phyloP scores from a whole-genome alignment of 2,113 vertebrate species.

The Empidonax alnorum region DNA sequence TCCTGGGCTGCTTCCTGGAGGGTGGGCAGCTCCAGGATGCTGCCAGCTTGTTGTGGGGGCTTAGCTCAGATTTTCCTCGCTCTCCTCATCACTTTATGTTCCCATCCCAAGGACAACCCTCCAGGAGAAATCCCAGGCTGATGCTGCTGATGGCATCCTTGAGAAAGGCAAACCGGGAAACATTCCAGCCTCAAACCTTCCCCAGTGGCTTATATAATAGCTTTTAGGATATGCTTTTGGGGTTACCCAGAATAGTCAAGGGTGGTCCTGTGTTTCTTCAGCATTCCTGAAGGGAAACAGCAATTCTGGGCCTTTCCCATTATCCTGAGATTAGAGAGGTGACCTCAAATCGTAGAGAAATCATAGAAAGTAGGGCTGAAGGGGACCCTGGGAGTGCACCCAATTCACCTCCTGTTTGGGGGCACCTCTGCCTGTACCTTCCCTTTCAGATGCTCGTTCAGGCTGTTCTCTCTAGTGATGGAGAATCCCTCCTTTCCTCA shows the following conservation, averaged over 20 bases:
- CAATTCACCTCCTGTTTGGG: neutral
- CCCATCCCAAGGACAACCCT: neutral
- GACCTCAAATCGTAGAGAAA: neutral
- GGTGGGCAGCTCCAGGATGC: neutral
- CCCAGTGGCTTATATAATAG: neutral
- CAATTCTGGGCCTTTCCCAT: neutral
- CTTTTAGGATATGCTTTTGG: neutral
- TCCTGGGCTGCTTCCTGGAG: neutral
- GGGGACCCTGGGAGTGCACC: neutral
- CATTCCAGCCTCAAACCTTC: neutral
- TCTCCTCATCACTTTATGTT: neutral
- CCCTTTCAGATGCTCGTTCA: neutral
- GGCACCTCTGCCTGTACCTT: neutral
- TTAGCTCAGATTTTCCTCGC: neutral
- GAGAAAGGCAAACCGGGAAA: neutral
- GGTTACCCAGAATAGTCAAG: neutral
- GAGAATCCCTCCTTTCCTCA: neutral
- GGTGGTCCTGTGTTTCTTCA: neutral
- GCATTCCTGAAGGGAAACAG: neutral
- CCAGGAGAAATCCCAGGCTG: neutral
- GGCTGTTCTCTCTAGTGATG: neutral
- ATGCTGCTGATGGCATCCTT: neutral
- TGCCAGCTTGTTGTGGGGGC: neutral
- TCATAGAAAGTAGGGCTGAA: neutral
- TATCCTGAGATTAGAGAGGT: neutral